A percentile compares a stretch with the other conserved stretches of the same genome.
Evolutionary conservation across 2,797 vertebrate species (phyloP).

Genomic region (Hybognathus amarus): DNA sequence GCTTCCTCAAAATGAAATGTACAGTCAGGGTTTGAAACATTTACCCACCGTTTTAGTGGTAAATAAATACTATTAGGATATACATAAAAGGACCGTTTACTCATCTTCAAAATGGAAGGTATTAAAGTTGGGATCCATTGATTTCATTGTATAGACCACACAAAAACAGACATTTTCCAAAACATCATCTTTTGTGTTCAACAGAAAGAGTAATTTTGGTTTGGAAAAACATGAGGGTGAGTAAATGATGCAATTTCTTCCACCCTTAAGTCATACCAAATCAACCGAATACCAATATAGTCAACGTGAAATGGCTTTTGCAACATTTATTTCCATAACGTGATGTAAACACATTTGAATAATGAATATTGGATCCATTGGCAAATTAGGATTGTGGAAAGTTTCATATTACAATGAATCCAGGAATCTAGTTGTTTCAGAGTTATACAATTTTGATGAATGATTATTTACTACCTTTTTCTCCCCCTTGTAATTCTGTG

Average conservation of each 20-base stretch:
- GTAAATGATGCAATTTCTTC: background rate
- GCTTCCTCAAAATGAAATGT: conserved; percentile 19
- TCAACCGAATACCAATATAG: background rate
- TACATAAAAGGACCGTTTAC: background rate
- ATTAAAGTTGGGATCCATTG: background rate
- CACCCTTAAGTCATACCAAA: background rate
- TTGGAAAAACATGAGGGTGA: background rate
- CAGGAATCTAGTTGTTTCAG: background rate
- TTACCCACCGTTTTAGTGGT: conserved; percentile 5
- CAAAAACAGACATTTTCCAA: background rate
- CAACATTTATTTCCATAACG: background rate
- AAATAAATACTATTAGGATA: background rate
- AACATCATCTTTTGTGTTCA: background rate
- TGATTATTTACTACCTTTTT: background rate
- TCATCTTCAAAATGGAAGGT: background rate
- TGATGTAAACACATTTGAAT: background rate
- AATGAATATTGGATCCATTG: background rate
- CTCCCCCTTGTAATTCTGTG: background rate
- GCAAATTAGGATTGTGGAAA: background rate
- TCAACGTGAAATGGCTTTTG: background rate
- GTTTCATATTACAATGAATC: background rate
- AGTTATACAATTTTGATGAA: background rate
- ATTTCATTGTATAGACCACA: background rate
- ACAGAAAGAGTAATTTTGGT: background rate
- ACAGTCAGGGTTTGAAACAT: background rate